Conservation (phyloP, 2,888 invertebrate genomes). For the Zygaena filipendulae region DNA sequence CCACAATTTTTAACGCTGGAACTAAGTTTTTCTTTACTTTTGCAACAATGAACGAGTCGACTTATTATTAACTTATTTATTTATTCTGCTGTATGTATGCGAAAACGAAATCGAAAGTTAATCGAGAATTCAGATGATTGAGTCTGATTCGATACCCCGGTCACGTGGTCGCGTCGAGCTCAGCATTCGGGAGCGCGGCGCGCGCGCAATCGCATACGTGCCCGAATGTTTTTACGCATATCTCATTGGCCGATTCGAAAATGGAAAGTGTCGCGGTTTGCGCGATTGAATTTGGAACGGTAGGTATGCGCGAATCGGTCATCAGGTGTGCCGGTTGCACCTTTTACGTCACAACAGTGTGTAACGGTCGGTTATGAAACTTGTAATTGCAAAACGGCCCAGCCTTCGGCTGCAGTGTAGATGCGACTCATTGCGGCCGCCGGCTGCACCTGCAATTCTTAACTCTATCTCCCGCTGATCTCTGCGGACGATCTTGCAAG, state of each 20-base stretch:
- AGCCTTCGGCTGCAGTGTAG: not conserved
- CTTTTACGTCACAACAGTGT: conserved; percentile 13
- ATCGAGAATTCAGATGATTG: conserved; percentile 22
- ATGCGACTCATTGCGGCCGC: no score
- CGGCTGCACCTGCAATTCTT: no score
- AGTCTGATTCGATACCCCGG: conserved; percentile 31
- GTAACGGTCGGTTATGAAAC: conserved; percentile 31
- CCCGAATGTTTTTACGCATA: conserved; percentile 10
- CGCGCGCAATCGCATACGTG: conserved; percentile 18
- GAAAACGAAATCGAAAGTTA: conserved; percentile 53
- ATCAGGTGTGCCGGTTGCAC: conserved; percentile 8
- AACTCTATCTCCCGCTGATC: no score
- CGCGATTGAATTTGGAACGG: conserved; percentile 5
- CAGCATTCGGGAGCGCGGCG: conserved; percentile 3
- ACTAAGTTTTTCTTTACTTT: no score
- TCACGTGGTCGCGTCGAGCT: conserved; percentile 22
- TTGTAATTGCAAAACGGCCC: conserved; percentile 27
- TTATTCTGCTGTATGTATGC: no score
- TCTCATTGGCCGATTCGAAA: conserved; percentile 10
- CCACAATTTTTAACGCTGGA: no score
- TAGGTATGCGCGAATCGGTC: conserved; percentile 12
- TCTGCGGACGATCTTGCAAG: no score
- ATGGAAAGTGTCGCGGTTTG: conserved; percentile 19
- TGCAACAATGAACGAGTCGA: no score
- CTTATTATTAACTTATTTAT: no score